Base-by-base conservation (phyloP, 2,113 vertebrate species). In the Leptocoma aspasia region DNA sequence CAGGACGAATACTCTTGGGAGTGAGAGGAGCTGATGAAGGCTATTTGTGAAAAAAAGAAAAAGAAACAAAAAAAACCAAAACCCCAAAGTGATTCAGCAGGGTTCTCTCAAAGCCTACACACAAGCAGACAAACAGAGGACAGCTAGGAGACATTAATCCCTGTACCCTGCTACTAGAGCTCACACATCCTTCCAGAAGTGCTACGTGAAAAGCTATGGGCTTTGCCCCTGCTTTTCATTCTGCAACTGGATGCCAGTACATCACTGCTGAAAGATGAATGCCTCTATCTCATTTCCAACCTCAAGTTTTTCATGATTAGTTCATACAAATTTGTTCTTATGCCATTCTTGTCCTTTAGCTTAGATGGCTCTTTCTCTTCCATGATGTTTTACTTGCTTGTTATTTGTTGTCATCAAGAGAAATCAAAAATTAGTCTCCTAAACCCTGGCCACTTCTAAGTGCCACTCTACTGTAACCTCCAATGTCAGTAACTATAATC, bases 1-100 rank as follows among this genome's bases (percentile, higher is more conserved):
- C 91, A 15, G 63, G 84, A 4, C 89, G 93, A 76, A 97, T 91
- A 82, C 96, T 99, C 92, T 98, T 99, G 44, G 98, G 99, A 70
- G 98, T 99, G 31, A 97, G 94, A 15, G 98, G 99, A 35, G 97
- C 91, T 86, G 99, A 97, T 0, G 97, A 98, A 95, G 95, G 89
- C 97, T 97, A 35, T 90, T 88, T 59, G 61, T 66, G 76, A 77
- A 20, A 53, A 50, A 76, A 39, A 30, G 42, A 54, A 37, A 13
- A 33, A 13, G 54, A 13, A 71, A 2, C 9, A 37, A 13, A 33
- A 13, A 71, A 13, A 71, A 2, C 9, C 28, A 39, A 31, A 39
- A 13, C 6, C 69, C 20, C 53, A 33, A 69, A 88, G 23, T 11
- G 52, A 63, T 77, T 97, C 19, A 76, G n/a, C 10, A 53, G 45